Base-by-base conservation (phyloP, 2,113 vertebrate genomes). In the Notarius quadriscutis region DNA sequence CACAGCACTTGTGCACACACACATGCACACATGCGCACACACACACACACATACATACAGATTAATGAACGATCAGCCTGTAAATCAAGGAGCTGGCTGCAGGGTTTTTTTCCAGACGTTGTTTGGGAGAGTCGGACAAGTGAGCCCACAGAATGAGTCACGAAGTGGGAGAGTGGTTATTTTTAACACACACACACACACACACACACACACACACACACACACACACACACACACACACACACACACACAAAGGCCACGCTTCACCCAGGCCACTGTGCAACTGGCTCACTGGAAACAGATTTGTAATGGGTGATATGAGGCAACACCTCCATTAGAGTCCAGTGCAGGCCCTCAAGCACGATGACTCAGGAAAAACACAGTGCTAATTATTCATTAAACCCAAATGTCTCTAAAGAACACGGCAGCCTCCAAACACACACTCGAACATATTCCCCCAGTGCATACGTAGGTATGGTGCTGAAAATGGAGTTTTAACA, bases 151-250 rank as follows among this genome's bases (percentile, higher is more conserved):
- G 86, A 86, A 86, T 91, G 91, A 91, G 89, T 91, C 91, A 91
- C 83, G 85, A 86, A 86, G 89, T 91, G 89, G 89, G 89, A 89
- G 91, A 90, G 89, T 87, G 88, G 88, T 91, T 91, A 90, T 90
- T 91, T 90, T 89, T 90, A 89, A 67, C 69, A 75, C 57, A 75
- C n/a, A 65, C 67, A 85, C 48, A 84, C 85, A 53, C 27, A 34
- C 30, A 48, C 78, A 82, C 78, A 86, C 25, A 85, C 53, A 57
- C 63, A 58, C 53, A 72, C 34, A 62, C 62, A 84, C n/a, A 83
- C 84, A 58, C 18, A 27, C 41, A 51, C 75, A 82, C 57, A 75
- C n/a, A 65, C 67, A 85, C 48, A 84, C 84, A 51, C 27, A 30
- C 30, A 48, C 53, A 57, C 63, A 58, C 53, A 72, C 41, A 51